Evolutionary conservation across 1,140 invertebrate species (phyloP).

Genomic region (Elymnias hypermnestra): DNA sequence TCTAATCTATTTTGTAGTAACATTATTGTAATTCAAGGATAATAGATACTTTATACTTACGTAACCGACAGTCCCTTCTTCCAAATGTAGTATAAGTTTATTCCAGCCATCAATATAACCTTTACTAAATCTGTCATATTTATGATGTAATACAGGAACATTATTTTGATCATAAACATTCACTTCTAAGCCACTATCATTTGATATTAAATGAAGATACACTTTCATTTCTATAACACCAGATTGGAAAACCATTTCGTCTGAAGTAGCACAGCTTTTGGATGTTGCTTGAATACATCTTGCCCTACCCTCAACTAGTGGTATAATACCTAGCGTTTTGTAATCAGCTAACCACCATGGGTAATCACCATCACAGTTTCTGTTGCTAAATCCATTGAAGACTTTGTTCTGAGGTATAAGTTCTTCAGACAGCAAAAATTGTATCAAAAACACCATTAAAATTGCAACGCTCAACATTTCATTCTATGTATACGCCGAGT

Average conservation of each 20-base stretch:
- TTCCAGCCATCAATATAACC: conserved; percentile 26
- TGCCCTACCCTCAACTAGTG: conserved; percentile 3
- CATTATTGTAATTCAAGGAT: too few relatives aligned
- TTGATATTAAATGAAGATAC: conserved; percentile 19
- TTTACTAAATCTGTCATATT: conserved; percentile 10
- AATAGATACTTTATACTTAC: too few relatives aligned
- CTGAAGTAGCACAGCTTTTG: conserved; percentile 26
- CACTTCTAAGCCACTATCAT: conserved; percentile 23
- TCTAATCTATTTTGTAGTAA: too few relatives aligned
- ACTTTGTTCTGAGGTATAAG: not conserved
- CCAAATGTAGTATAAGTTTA: conserved; percentile 15
- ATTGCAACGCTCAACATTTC: not conserved
- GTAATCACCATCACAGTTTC: not conserved
- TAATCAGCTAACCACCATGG: not conserved
- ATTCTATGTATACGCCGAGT: not conserved
- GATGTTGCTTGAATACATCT: conserved; percentile 20
- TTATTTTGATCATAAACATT: conserved; percentile 25
- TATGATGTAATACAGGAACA: conserved; percentile 4
- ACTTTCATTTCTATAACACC: conserved; percentile 25
- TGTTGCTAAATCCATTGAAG: not conserved
- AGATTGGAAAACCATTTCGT: conserved; percentile 18
- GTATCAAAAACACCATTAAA: not conserved
- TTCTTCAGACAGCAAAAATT: not conserved
- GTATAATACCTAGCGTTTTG: not conserved
- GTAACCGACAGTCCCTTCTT: conserved; percentile 18